Evolutionary conservation across 2,888 invertebrate species (phyloP).

Genomic region (Cephus spinipes): DNA sequence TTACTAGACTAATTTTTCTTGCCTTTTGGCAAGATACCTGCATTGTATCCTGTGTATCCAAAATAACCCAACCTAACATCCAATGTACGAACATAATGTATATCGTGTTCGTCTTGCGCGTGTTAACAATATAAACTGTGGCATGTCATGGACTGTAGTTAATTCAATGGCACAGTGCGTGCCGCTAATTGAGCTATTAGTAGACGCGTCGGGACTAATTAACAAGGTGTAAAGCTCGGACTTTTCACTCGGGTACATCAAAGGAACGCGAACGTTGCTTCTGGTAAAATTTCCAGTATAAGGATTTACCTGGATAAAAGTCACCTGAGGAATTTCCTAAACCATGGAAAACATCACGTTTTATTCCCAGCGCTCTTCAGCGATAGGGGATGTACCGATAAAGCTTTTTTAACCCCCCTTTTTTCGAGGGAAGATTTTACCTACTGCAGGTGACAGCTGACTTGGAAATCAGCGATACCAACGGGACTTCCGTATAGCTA

Average conservation of each 20-base stretch:
- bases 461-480: not conserved
- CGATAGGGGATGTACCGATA: not conserved
- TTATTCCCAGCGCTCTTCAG: not conserved
- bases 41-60: not conserved
- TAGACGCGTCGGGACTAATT: slow-evolving; percentile 38
- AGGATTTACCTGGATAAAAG: not conserved
- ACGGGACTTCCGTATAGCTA: not conserved
- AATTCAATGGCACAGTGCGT: slow-evolving; percentile 29
- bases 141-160: slow-evolving; percentile 32
- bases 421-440: not conserved
- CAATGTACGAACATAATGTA: not conserved
- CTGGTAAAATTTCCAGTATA: not conserved
- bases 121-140: slow-evolving; percentile 27
- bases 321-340: not conserved
- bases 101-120: slow-evolving; percentile 19
- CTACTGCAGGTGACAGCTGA: not conserved
- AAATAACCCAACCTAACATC: not conserved
- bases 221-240: slow-evolving; percentile 22
- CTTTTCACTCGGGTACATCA: slow-evolving; percentile 9
- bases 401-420: not conserved
- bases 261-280: not conserved
- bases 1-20: not conserved
- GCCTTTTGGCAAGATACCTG: not conserved
- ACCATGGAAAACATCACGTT: not conserved
- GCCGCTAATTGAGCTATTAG: slow-evolving; percentile 42